These are phyloP conservation scores for Andrena flavipes DNA, from an alignment of 2,888 invertebrate species.

Conservation along the genomic window DNA sequence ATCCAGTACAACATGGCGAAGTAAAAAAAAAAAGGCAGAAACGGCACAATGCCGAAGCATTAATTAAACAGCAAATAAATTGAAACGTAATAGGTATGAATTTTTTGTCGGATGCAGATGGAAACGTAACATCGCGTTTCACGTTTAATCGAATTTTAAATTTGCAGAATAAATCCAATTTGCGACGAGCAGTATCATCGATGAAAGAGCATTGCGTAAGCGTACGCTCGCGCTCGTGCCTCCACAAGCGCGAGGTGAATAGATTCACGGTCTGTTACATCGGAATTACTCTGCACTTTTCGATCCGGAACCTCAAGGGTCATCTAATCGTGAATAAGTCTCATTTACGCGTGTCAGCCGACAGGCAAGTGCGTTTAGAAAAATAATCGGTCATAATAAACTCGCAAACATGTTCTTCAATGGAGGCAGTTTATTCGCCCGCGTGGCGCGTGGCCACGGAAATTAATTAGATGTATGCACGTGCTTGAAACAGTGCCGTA, in stretches of 20 bases:
- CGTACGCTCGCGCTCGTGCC: not conserved
- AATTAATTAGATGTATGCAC: slow-evolving; percentile 15
- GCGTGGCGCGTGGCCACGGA: slow-evolving; percentile 15
- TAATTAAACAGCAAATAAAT: slow-evolving; percentile 1
- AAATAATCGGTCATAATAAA: not conserved
- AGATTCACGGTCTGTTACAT: not conserved
- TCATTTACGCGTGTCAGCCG: not conserved
- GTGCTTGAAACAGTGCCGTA: too few relatives aligned
- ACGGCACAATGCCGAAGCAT: not conserved
- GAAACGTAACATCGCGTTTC: slow-evolving; percentile 2
- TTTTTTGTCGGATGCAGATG: not conserved
- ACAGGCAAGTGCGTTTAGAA: too few relatives aligned
- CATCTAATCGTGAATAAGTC: slow-evolving; percentile 4
- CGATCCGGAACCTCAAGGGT: not conserved
- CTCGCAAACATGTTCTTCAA: not conserved
- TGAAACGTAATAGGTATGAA: slow-evolving; percentile 10
- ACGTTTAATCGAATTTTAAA: slow-evolving; percentile 16
- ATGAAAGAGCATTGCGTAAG: slow-evolving; percentile 9
- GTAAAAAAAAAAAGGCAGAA: not conserved
- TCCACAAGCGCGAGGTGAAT: not conserved
- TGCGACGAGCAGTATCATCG: slow-evolving; percentile 4
- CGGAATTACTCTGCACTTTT: not conserved
- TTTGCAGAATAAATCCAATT: slow-evolving; percentile 14
- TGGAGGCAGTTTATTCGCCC: slow-evolving; percentile 1
- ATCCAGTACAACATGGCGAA: not conserved